A percentile compares a stretch with the other conserved stretches of the same genome.
These are phyloP conservation scores for Eupithecia subfuscata DNA, from an alignment of 2,888 invertebrate genomes.

Conservation along the genomic window DNA sequence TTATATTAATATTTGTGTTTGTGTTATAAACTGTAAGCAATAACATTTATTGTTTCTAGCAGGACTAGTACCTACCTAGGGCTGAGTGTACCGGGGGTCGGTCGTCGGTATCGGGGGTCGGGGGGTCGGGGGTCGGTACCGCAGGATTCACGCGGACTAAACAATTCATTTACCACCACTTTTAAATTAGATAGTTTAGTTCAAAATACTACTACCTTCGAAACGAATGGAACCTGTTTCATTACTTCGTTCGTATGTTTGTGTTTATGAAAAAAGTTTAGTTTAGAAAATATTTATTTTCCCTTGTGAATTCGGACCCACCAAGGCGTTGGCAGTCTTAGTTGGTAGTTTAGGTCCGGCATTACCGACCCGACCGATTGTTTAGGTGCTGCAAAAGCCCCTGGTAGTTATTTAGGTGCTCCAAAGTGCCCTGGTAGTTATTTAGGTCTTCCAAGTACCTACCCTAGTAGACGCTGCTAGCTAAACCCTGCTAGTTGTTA, in stretches of 20 bases:
- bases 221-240: background rate
- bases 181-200: background rate
- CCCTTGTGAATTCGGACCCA: background rate
- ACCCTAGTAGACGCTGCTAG: too few species aligned
- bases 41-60: too few species aligned
- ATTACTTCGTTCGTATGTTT: background rate
- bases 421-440: background rate
- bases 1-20: too few species aligned
- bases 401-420: background rate
- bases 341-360: background rate
- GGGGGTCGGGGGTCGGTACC: too few species aligned
- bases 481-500: too few species aligned
- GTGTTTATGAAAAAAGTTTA: background rate
- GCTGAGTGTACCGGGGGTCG: too few species aligned
- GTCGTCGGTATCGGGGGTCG: too few species aligned
- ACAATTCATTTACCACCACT: background rate
- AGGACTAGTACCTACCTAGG: too few species aligned
- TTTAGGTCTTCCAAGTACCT: too few species aligned
- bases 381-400: background rate
- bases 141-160: too few species aligned
- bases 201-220: background rate
- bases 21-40: too few species aligned
- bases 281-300: background rate
- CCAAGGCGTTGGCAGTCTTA: background rate
- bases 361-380: background rate